These are phyloP conservation scores for Armadillidium nasatum DNA, from an alignment of 1,140 invertebrate species.

Conservation along the genomic window DNA sequence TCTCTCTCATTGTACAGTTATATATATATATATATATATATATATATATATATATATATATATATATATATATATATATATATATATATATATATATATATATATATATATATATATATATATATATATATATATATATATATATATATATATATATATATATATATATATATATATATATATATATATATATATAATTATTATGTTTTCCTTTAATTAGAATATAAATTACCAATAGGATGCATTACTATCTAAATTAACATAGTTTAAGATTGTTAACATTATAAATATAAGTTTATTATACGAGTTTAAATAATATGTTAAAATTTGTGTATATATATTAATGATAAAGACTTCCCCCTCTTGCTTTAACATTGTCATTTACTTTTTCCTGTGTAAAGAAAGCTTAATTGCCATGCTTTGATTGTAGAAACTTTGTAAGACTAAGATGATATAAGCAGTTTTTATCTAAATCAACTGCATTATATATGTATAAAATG, in stretches of 20 bases:
- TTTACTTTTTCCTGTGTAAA: neutral
- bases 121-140: neutral
- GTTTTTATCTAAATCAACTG: neutral
- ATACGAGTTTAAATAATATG: neutral
- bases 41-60: too few species aligned
- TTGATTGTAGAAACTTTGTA: slow-evolving; percentile 6
- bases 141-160: neutral
- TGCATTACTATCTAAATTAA: neutral
- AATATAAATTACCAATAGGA: neutral
- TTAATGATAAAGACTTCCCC: too few species aligned
- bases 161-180: neutral
- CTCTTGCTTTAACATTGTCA: too few species aligned
- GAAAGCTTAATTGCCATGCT: neutral
- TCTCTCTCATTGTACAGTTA: too few species aligned
- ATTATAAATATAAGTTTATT: neutral
- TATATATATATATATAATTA: neutral
- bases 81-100: neutral
- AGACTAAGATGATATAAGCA: neutral
- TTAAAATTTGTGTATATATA: neutral
- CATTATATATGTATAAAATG: slow-evolving; percentile 1
- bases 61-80: too few species aligned
- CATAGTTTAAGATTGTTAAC: neutral
- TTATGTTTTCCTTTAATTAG: neutral
- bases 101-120: slow-evolving; percentile 6
- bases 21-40: too few species aligned